Percentiles rank a stretch among this genome's conserved stretches.
Conservation (phyloP, 2,113 vertebrate genomes). For the Podiceps cristatus region DNA sequence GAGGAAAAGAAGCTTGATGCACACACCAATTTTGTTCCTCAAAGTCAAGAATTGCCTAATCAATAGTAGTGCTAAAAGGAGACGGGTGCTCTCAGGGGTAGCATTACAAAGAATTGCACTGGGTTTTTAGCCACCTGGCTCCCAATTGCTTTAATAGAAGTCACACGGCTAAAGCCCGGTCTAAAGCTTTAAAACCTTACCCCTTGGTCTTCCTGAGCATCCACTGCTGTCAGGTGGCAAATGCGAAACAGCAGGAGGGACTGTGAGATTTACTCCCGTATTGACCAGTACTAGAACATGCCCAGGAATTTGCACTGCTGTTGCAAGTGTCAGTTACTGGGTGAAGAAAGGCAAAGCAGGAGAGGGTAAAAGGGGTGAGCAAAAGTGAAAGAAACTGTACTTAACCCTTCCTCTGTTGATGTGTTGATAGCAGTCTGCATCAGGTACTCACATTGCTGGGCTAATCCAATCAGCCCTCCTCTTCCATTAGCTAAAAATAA, state of each 20-base stretch:
- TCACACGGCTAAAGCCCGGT: conserved; percentile 2
- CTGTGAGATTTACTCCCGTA: background rate
- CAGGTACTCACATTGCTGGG: background rate
- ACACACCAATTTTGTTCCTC: conserved; percentile 63
- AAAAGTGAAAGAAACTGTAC: background rate
- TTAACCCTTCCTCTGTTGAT: background rate
- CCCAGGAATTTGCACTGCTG: background rate
- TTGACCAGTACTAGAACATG: background rate
- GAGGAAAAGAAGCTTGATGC: conserved; percentile 61
- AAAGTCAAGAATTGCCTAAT: conserved; percentile 68
- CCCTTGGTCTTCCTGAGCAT: background rate
- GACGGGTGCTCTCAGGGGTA: conserved; percentile 49
- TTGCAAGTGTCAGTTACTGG: conserved; percentile 13
- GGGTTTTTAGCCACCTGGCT: conserved; percentile 66
- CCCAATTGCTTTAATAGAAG: conserved; percentile 59
- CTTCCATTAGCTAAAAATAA: conserved; percentile 49
- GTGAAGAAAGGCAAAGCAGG: background rate
- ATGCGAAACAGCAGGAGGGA: conserved; percentile 20
- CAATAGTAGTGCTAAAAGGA: conserved; percentile 60
- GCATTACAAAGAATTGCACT: conserved; percentile 63
- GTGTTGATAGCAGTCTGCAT: background rate
- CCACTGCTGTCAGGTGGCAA: conserved; percentile 23
- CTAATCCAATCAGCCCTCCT: conserved; percentile 11
- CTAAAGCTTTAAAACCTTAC: conserved; percentile 37
- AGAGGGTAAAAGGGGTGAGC: background rate